Conservation (phyloP, 2,888 invertebrate species). For the Girardia tigrina region DNA sequence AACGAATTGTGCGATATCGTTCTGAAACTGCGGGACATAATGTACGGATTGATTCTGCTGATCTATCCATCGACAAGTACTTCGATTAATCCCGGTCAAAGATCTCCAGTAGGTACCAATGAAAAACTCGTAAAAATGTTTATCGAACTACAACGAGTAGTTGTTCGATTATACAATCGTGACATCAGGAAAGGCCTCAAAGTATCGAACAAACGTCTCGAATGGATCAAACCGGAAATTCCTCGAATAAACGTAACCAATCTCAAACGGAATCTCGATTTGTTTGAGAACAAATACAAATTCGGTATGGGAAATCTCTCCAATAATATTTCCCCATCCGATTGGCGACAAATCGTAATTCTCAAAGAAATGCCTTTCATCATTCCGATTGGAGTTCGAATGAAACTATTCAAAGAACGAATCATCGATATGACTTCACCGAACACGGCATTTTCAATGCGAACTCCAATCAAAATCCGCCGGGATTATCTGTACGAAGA, state of each 20-base stretch:
- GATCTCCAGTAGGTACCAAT: background rate
- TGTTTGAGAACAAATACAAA: background rate
- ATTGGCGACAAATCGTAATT: constrained; percentile 64
- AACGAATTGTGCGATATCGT: background rate
- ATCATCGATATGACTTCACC: background rate
- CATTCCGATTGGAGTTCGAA: constrained; percentile 74
- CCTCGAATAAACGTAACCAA: background rate
- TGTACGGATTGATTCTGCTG: background rate
- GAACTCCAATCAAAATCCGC: constrained; percentile 40
- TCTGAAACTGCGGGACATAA: background rate
- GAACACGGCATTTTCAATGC: background rate
- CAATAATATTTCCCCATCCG: background rate
- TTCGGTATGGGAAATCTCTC: background rate
- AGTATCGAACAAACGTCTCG: background rate
- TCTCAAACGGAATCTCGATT: background rate
- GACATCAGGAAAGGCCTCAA: background rate
- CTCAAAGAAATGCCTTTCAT: constrained; percentile 83
- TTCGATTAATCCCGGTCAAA: background rate
- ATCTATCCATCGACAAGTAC: background rate
- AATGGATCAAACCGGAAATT: background rate
- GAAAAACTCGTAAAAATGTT: background rate
- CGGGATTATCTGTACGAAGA: constrained; percentile 92
- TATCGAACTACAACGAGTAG: background rate
- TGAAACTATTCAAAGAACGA: constrained; percentile 52
- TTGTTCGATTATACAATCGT: background rate